Evolutionary conservation across 1,140 invertebrate genomes (phyloP), one percentile per base, ranked within the genome.

Genomic region (Cotesia glomerata): DNA sequence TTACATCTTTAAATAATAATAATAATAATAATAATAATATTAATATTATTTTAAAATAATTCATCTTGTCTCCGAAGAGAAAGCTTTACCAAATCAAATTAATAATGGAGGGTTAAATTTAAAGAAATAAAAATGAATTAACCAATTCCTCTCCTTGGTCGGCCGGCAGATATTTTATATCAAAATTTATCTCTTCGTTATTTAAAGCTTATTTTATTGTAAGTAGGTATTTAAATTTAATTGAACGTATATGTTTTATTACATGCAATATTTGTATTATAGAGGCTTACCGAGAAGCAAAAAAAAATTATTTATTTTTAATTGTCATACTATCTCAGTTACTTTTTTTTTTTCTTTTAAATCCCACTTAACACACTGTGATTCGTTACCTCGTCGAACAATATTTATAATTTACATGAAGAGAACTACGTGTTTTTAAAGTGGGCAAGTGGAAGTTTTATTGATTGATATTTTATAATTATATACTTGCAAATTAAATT

Each of bases 301-400:
- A 59, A 18, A 59, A 59, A 2, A 32, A 58, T 49, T 69, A 56
- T 72, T 66, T 66, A 35, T 66, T 56, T 65, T 65, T 63, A 61
- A 63, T 62, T 51, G 34, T 63, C 63, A n/a, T 71, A 36, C 2
- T 45, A 45, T 45, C 39, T 45, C 39, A 45, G 39, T 45, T 45
- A 45, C 11, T 45, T 45, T 61, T 51, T 70, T 39, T 45, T 51
- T 34, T 16, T 62, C 56, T 65, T 5, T 16, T 66, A 66, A 66
- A 35, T 64, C 62, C 45, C 67, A 65, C 70, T 72, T 54, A 51
- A 72, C 63, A 59, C 70, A 72, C 70, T 72, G 70, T 72, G 70
- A 72, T 72, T 64, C 36, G 35, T 72, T 72, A 72, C 62, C 70
- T 66, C 39, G 39, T 45, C 52, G 63, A 72, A 66, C 34, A 54